phyloP scores from a whole-genome alignment of 2,113 vertebrate species.

The Polyodon spathula region DNA sequence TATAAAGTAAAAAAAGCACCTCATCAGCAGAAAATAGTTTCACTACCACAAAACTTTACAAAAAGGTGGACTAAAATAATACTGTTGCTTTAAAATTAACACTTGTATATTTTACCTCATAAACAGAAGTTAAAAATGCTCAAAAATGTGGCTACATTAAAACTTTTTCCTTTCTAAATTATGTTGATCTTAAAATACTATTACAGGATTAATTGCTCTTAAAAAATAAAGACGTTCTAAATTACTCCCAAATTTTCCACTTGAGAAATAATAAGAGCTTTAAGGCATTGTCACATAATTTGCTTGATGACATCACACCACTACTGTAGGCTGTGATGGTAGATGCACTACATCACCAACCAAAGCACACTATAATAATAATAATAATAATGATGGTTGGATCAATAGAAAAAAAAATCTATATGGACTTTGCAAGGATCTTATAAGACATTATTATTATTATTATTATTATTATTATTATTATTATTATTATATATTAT shows the following conservation, averaged over 20 bases:
- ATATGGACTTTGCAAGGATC: background rate
- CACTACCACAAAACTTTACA: constrained; percentile 42
- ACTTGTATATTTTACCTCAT: constrained; percentile 18
- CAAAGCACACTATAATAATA: background rate
- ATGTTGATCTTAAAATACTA: constrained; percentile 17
- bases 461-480: constrained; percentile 44
- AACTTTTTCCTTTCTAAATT: background rate
- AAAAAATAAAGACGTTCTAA: constrained; percentile 1
- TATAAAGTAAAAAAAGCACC: constrained; percentile 17
- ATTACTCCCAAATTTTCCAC: constrained; percentile 9
- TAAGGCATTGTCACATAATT: constrained; percentile 9
- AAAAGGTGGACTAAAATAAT: constrained; percentile 29
- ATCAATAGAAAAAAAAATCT: background rate
- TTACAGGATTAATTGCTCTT: constrained; percentile 6
- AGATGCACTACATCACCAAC: background rate
- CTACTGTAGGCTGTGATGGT: constrained; percentile 5
- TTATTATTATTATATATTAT: constrained; percentile 16
- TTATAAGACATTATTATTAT: constrained; percentile 11
- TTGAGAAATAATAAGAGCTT: constrained; percentile 8
- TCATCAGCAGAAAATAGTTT: constrained; percentile 47
- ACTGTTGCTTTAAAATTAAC: constrained; percentile 8
- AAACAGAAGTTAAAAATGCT: constrained; percentile 1
- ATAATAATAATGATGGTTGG: background rate
- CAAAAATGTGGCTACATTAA: background rate
- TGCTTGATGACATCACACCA: constrained; percentile 7